phyloP scores from a whole-genome alignment of 2,888 invertebrate genomes.

The Oegoconia quadripuncta region DNA sequence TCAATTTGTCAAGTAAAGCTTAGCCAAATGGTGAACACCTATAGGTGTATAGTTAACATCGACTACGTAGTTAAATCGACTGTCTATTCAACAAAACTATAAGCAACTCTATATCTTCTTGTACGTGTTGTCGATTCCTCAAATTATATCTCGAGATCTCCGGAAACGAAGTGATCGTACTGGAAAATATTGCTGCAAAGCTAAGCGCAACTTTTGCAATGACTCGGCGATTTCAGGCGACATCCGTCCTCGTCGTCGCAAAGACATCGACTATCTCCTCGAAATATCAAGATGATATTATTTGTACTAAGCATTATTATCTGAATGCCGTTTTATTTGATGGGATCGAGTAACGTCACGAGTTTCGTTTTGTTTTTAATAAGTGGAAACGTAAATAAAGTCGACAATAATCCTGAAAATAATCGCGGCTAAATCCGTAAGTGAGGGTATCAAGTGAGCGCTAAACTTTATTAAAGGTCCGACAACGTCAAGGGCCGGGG shows the following conservation, averaged over 20 bases:
- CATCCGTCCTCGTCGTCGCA: slow-evolving; percentile 33
- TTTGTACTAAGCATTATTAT: slow-evolving; percentile 40
- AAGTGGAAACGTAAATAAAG: slow-evolving; percentile 21
- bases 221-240: slow-evolving; percentile 51
- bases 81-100: no score
- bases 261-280: slow-evolving; percentile 43
- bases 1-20: slow-evolving; percentile 12
- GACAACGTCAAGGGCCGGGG: slow-evolving; percentile 42
- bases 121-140: slow-evolving; percentile 26
- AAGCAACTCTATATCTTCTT: no score
- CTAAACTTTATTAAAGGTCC: slow-evolving; percentile 65
- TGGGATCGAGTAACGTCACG: slow-evolving; percentile 27
- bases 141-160: slow-evolving; percentile 34
- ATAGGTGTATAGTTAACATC: no score
- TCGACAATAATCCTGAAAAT: slow-evolving; percentile 36
- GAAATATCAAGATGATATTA: slow-evolving; percentile 59
- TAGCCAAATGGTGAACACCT: no score
- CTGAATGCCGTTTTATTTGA: slow-evolving; percentile 34
- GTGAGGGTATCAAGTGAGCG: slow-evolving; percentile 46
- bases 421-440: slow-evolving; percentile 42
- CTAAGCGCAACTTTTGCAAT: slow-evolving; percentile 59
- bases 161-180: slow-evolving; percentile 38
- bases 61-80: no score
- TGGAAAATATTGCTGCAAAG: slow-evolving; percentile 53
- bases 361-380: slow-evolving; percentile 13